Evolutionary conservation across 2,888 invertebrate genomes (phyloP).

Genomic region (Thysanoteuthis rhombus): DNA sequence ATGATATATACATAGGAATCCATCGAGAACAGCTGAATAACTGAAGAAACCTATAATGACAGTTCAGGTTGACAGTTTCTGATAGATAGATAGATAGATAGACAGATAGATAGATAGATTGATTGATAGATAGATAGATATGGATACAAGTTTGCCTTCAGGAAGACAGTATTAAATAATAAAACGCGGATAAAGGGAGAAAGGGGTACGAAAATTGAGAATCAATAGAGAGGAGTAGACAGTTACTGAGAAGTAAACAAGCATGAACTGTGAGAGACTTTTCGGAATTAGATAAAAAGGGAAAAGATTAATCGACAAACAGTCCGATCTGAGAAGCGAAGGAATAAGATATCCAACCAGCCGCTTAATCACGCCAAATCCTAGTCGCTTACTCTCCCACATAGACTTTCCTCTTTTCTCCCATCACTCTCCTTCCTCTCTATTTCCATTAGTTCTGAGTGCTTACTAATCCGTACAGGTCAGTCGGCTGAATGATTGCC

Average conservation of each 20-base stretch:
- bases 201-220: neutral
- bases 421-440: neutral
- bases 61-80: too few relatives aligned
- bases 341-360: neutral
- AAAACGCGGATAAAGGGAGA: neutral
- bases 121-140: neutral
- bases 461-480: neutral
- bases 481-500: neutral
- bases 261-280: too few relatives aligned
- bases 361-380: neutral
- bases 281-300: neutral
- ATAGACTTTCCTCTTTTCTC: neutral
- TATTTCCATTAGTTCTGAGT: neutral
- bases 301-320: neutral
- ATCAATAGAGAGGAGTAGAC: too few relatives aligned
- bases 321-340: neutral
- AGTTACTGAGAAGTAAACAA: too few relatives aligned
- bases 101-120: neutral
- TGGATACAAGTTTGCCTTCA: neutral
- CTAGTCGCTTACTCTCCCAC: neutral
- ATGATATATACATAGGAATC: too few relatives aligned
- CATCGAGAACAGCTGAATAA: too few relatives aligned
- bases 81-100: neutral
- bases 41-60: too few relatives aligned
- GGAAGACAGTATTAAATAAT: neutral